Conservation (phyloP, 2,113 vertebrate genomes). For the Shinisaurus crocodilurus region DNA sequence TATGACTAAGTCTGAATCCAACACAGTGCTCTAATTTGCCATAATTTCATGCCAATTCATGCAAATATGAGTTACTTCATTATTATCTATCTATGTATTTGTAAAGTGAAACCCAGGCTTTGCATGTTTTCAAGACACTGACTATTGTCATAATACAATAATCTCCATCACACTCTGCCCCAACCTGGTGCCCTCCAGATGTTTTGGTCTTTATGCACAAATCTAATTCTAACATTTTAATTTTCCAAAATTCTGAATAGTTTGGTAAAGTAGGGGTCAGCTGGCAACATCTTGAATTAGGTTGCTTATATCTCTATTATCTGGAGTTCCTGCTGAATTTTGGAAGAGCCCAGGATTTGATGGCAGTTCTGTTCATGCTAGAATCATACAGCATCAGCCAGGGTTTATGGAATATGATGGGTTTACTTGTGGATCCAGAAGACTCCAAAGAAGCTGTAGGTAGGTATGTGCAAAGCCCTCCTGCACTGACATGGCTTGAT, state of each 20-base stretch:
- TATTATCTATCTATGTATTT: background rate
- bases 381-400: no score
- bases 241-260: background rate
- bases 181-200: background rate
- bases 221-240: background rate
- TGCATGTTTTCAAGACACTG: background rate
- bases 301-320: slow-evolving; percentile 67
- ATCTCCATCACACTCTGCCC: background rate
- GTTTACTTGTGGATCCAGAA: background rate
- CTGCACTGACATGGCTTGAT: background rate
- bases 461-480: background rate
- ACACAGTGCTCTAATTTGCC: background rate
- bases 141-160: background rate
- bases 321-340: slow-evolving; percentile 2
- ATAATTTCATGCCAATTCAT: background rate
- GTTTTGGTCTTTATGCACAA: background rate
- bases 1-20: no score
- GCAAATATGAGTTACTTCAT: background rate
- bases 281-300: slow-evolving; percentile 52
- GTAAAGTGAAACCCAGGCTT: background rate
- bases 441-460: background rate
- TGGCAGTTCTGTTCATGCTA: background rate
- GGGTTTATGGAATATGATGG: background rate
- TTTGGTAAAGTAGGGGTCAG: background rate
- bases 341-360: background rate